Evolutionary conservation across 2,113 vertebrate genomes (phyloP).

Genomic region (Dunckerocampus dactyliophorus): DNA sequence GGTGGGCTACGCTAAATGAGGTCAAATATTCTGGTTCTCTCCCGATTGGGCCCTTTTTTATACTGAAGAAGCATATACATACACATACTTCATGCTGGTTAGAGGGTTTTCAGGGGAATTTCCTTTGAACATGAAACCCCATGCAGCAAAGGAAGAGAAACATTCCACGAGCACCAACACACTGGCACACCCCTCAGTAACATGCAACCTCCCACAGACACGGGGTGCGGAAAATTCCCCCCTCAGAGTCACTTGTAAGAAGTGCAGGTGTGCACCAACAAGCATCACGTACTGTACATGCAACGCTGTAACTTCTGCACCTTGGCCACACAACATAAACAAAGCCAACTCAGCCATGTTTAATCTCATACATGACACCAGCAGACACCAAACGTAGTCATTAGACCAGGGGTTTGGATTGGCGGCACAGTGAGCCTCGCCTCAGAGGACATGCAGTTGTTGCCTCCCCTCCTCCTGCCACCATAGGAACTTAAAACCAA

Average conservation of each 20-base stretch:
- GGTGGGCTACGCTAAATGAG: too few relatives aligned
- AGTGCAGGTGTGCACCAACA: not conserved
- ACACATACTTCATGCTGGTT: slow-evolving; percentile 15
- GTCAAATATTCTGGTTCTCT: too few relatives aligned
- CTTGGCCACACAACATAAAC: slow-evolving; percentile 63
- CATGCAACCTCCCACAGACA: slow-evolving; percentile 3
- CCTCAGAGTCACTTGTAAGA: slow-evolving; percentile 40
- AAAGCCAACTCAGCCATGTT: slow-evolving; percentile 69
- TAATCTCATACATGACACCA: slow-evolving; percentile 52
- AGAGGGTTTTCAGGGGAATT: slow-evolving; percentile 56
- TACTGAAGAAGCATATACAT: slow-evolving; percentile 3
- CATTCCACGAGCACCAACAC: slow-evolving; percentile 43
- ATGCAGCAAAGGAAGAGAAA: slow-evolving; percentile 42
- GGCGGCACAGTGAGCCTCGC: too few relatives aligned
- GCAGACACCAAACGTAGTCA: too few relatives aligned
- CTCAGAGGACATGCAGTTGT: too few relatives aligned
- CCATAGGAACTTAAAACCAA: too few relatives aligned
- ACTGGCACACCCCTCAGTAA: slow-evolving; percentile 22
- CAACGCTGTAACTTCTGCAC: slow-evolving; percentile 17
- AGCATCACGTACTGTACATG: not conserved
- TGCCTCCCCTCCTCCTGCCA: too few relatives aligned
- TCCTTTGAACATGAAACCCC: slow-evolving; percentile 56
- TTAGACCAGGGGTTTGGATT: too few relatives aligned
- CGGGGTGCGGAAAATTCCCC: slow-evolving; percentile 11
- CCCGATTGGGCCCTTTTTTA: slow-evolving; percentile 8